Percentiles rank a stretch among this genome's conserved stretches.
Conservation (phyloP, 2,797 vertebrate genomes). For the Avahi laniger region DNA sequence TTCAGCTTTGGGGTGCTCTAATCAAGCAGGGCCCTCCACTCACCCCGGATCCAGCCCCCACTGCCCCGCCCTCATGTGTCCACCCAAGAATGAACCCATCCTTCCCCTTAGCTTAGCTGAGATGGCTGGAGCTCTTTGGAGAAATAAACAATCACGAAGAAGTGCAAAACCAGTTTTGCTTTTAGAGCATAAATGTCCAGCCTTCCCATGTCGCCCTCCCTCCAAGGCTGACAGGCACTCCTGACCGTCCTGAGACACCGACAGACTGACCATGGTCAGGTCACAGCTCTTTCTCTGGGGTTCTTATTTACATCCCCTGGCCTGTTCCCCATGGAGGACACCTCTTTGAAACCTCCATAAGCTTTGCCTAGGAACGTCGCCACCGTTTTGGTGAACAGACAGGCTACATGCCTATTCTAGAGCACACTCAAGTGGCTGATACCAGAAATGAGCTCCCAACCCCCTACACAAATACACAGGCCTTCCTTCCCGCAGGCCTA, state of each 20-base stretch:
- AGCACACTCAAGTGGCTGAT: conserved; percentile 43
- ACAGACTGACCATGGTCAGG: neutral
- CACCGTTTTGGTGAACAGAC: neutral
- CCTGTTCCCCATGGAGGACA: neutral
- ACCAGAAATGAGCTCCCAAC: neutral
- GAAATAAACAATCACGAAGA: neutral
- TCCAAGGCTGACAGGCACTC: neutral
- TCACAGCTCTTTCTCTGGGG: neutral
- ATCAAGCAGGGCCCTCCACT: fast-evolving
- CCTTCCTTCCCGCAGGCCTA: neutral
- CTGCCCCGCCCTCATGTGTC: fast-evolving
- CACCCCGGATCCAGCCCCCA: fast-evolving
- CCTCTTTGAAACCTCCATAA: neutral
- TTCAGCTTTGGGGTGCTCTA: neutral
- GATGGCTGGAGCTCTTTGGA: neutral
- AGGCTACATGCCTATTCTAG: neutral
- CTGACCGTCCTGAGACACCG: neutral
- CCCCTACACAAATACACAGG: fast-evolving
- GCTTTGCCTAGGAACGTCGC: neutral
- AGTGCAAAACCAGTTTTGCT: neutral
- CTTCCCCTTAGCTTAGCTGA: neutral
- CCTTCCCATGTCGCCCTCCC: neutral
- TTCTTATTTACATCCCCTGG: neutral
- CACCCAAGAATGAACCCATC: neutral
- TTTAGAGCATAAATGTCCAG: neutral